Base-by-base conservation (phyloP, 2,113 vertebrate genomes). In the Macquaria australasica region DNA sequence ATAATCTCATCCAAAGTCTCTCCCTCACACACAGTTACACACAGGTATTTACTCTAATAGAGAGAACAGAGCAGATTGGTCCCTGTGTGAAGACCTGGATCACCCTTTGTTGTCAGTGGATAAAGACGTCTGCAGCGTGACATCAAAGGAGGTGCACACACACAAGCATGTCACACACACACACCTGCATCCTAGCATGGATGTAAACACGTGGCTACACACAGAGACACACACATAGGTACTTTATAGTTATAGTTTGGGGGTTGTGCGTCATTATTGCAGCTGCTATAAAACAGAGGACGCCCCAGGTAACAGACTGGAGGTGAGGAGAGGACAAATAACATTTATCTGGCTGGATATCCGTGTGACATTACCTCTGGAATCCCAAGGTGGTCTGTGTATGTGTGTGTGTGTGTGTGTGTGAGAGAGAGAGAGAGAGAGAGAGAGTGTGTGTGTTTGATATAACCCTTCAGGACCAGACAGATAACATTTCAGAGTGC, bases 401-500 rank as follows among this genome's bases (percentile, higher is more conserved):
- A 37, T 69, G n/a, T 75, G 51, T 83, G 84, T 58, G 53, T 74
- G 70, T 53, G 43, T 55, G 56, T 45, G 20, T 58, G 63, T 64
- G 55, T 59, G 60, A 50, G 62, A 66, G 82, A 51, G 64, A 67
- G 75, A 83, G 23, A 4, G 34, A 34, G 34, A 34, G 28, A 31
- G 28, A 31, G 28, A 31, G 28, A 31, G 28, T 2, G 28, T 2
- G 28, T 68, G 39, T 39, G 59, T 48, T 53, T 60, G 76, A 31
- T 77, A 56, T 60, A 79, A 86, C 78, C 84, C 84, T 87, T 85
- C 78, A 85, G 81, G 74, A 39, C 68, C 37, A 80, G 68, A 89
- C 66, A 80, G 88, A 91, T 91, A 91, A 89, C 88, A 88, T 84
- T 90, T 92, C 66, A 64, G 76, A 84, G 55, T 37, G 67, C 81